A percentile compares a stretch with the other conserved stretches of the same genome.
Evolutionary conservation across 2,888 invertebrate genomes (phyloP).

Genomic region (Troides helena): DNA sequence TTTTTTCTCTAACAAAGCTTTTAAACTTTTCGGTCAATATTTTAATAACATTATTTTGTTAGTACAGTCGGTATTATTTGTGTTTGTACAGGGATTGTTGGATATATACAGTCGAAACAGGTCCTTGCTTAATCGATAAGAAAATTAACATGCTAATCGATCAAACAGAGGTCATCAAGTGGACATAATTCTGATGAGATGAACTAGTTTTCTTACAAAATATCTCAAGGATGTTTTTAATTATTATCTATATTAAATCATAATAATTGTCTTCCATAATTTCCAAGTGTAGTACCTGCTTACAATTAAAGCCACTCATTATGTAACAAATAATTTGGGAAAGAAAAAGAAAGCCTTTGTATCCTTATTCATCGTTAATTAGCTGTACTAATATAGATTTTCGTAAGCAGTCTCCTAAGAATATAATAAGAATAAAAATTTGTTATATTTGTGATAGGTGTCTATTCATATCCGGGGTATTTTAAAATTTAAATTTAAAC

Average conservation of each 20-base stretch:
- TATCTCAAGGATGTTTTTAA: slow-evolving; percentile 51
- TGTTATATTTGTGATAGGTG: no score
- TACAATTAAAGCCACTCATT: not conserved
- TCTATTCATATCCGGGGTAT: no score
- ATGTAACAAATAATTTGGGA: not conserved
- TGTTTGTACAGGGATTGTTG: slow-evolving; percentile 10
- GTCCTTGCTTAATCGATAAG: slow-evolving; percentile 56
- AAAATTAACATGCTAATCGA: slow-evolving; percentile 67
- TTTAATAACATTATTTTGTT: no score
- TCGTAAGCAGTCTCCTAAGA: no score
- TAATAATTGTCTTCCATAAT: not conserved
- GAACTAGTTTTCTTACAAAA: slow-evolving; percentile 50
- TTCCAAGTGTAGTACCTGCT: slow-evolving; percentile 27
- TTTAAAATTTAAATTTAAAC: no score
- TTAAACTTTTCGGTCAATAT: no score
- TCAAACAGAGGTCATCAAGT: slow-evolving; percentile 61
- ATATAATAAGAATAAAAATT: no score
- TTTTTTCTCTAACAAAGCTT: no score
- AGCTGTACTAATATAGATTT: no score
- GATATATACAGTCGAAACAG: slow-evolving; percentile 38
- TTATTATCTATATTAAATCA: slow-evolving; percentile 5
- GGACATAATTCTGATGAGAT: slow-evolving; percentile 46
- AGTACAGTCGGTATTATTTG: no score
- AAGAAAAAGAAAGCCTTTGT: no score
- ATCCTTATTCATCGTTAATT: no score